Conservation (phyloP, 2,888 invertebrate species). For the Pyralis farinalis region DNA sequence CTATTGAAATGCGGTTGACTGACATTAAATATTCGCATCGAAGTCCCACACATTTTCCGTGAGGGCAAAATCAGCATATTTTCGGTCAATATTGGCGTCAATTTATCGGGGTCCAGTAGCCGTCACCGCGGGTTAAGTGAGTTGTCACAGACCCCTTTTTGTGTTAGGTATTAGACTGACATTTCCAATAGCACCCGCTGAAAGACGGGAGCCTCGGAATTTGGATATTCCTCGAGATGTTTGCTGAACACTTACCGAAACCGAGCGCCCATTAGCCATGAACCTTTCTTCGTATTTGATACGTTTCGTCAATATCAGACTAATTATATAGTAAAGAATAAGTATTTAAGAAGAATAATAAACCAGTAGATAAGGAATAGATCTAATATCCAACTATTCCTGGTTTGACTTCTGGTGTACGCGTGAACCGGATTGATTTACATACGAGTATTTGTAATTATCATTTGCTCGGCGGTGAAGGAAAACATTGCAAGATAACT, state of each 20-base stretch:
- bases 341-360: too few relatives aligned
- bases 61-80: conserved; percentile 21
- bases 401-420: too few relatives aligned
- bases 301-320: too few relatives aligned
- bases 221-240: not conserved
- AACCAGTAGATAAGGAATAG: too few relatives aligned
- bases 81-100: conserved; percentile 24
- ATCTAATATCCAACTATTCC: too few relatives aligned
- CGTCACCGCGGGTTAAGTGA: conserved; percentile 21
- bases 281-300: too few relatives aligned
- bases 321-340: too few relatives aligned
- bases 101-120: conserved; percentile 20
- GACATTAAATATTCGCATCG: conserved; percentile 13
- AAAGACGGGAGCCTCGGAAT: conserved; percentile 1
- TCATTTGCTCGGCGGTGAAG: too few relatives aligned
- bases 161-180: conserved; percentile 7
- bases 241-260: not conserved
- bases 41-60: conserved; percentile 11
- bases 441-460: too few relatives aligned
- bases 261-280: too few relatives aligned
- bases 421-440: too few relatives aligned
- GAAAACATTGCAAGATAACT: too few relatives aligned
- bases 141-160: conserved; percentile 20
- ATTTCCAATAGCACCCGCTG: conserved; percentile 3
- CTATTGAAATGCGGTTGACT: conserved; percentile 8